Conservation (phyloP, 2,113 vertebrate genomes). For the Carassius gibelio region DNA sequence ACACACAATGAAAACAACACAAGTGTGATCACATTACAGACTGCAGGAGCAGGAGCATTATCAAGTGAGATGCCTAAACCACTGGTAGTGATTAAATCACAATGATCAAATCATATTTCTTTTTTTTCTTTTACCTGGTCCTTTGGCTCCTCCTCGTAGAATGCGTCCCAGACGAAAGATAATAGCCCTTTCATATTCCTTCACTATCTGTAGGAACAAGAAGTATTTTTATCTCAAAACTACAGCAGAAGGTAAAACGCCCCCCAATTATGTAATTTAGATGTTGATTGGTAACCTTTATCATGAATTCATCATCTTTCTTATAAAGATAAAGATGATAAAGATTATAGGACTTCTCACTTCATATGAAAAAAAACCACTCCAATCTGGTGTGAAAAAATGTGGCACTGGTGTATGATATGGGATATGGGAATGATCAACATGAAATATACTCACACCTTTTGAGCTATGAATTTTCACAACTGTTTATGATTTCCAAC, state of each 20-base stretch:
- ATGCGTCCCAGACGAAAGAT: conserved; percentile 93
- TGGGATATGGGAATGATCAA: neutral
- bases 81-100: neutral
- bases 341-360: neutral
- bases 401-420: neutral
- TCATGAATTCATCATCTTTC: neutral
- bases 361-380: neutral
- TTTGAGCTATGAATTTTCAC: neutral
- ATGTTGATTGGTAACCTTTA: conserved; percentile 10
- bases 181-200: conserved; percentile 94
- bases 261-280: neutral
- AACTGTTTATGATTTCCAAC: neutral
- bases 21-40: neutral
- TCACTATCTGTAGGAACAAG: conserved; percentile 82
- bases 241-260: neutral
- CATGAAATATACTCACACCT: neutral
- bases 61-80: neutral
- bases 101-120: neutral
- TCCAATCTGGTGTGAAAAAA: neutral
- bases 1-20: neutral
- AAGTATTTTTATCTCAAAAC: conserved; percentile 16
- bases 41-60: neutral
- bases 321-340: neutral
- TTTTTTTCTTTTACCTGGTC: conserved; percentile 81
- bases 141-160: conserved; percentile 89